phyloP scores from a whole-genome alignment of 1,140 invertebrate species.

The Listronotus bonariensis region DNA sequence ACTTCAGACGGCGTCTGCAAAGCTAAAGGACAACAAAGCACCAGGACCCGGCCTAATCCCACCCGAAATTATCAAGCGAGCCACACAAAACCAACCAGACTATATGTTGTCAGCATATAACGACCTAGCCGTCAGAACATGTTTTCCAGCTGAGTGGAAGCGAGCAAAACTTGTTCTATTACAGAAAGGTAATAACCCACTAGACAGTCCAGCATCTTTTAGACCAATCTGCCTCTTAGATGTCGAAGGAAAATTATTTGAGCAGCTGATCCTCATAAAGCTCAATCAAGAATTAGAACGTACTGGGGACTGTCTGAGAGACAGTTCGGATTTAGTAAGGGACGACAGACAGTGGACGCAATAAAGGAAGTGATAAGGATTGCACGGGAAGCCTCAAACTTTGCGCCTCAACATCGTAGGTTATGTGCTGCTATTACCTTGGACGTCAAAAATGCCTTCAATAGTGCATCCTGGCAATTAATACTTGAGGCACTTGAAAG shows the following conservation, averaged over 20 bases:
- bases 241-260: slow-evolving; percentile 12
- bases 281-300: slow-evolving; percentile 1
- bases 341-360: not conserved
- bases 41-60: slow-evolving; percentile 2
- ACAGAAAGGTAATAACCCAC: not conserved
- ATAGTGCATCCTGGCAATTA: no score
- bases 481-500: no score
- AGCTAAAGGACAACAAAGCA: slow-evolving; percentile 9
- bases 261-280: slow-evolving; percentile 4
- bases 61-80: slow-evolving; percentile 3
- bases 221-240: slow-evolving; percentile 22
- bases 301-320: slow-evolving; percentile 7
- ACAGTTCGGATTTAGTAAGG: slow-evolving; percentile 9
- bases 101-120: slow-evolving; percentile 1
- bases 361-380: not conserved
- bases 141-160: slow-evolving; percentile 16
- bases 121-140: not conserved
- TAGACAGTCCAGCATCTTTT: slow-evolving; percentile 7
- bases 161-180: slow-evolving; percentile 3
- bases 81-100: not conserved
- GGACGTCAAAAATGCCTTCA: no score
- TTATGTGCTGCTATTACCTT: no score
- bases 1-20: not conserved
- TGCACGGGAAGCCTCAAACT: not conserved
- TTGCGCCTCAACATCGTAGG: no score